Percentiles rank a stretch among this genome's conserved stretches.
These are phyloP conservation scores for Brienomyrus brachyistius DNA, from an alignment of 2,113 vertebrate genomes.

Conservation along the genomic window DNA sequence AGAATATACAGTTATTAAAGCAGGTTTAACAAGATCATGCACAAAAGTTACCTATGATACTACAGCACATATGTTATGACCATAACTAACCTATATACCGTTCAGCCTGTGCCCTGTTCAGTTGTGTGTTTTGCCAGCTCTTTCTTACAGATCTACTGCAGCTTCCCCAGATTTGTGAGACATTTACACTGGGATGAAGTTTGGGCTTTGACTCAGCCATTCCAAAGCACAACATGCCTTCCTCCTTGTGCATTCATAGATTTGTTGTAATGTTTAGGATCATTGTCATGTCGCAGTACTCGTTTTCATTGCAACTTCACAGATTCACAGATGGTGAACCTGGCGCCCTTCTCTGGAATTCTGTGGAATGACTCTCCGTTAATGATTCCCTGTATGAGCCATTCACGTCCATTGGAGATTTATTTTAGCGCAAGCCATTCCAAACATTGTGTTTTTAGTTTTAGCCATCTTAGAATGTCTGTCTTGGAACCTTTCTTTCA, in stretches of 20 bases:
- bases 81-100: neutral
- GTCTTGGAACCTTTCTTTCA: neutral
- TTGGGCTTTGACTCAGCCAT: neutral
- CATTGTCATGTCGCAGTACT: neutral
- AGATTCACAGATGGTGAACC: neutral
- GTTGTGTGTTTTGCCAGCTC: neutral
- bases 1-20: neutral
- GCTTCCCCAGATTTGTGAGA: neutral
- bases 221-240: neutral
- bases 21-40: neutral
- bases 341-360: neutral
- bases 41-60: neutral
- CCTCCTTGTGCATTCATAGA: neutral
- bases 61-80: neutral
- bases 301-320: neutral
- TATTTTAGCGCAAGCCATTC: neutral
- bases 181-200: slow-evolving; percentile 1
- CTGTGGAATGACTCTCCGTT: neutral
- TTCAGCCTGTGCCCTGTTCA: neutral
- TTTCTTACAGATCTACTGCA: neutral
- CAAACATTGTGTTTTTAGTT: neutral
- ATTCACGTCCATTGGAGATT: neutral
- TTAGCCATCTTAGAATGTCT: neutral
- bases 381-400: neutral
- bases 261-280: neutral